Conservation (phyloP, 2,888 invertebrate species). For the Sycophila texana region DNA sequence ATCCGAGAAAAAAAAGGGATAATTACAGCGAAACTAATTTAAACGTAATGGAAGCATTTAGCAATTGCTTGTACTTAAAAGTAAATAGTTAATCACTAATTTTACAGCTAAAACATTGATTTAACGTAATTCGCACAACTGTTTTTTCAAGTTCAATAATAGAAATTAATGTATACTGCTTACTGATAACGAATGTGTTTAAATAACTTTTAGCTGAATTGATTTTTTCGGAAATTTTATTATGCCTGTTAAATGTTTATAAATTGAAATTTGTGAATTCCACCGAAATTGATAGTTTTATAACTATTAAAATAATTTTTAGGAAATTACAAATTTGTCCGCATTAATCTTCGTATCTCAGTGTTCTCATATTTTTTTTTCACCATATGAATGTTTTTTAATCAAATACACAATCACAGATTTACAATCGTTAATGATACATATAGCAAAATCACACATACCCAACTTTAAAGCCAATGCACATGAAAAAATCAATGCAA, state of each 20-base stretch:
- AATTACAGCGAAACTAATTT: slow-evolving; percentile 52
- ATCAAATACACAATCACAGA: slow-evolving; percentile 53
- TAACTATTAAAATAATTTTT: background rate
- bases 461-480: slow-evolving; percentile 13
- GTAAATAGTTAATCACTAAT: slow-evolving; percentile 38
- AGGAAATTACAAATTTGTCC: slow-evolving; percentile 1
- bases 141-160: background rate
- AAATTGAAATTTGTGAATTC: no score
- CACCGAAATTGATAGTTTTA: background rate
- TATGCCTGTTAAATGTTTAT: background rate
- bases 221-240: background rate
- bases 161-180: background rate
- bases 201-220: background rate
- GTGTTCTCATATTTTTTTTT: slow-evolving; percentile 14
- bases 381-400: slow-evolving; percentile 25
- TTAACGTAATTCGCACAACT: slow-evolving; percentile 19
- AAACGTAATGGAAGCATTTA: slow-evolving; percentile 48
- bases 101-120: slow-evolving; percentile 37
- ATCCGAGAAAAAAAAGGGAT: slow-evolving; percentile 11
- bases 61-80: slow-evolving; percentile 33
- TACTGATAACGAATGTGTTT: background rate
- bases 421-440: slow-evolving; percentile 31
- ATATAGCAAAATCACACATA: slow-evolving; percentile 44
- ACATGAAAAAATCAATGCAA: slow-evolving; percentile 27
- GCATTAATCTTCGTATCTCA: background rate